Percentiles rank a stretch among this genome's conserved stretches.
phyloP scores from a whole-genome alignment of 1,140 invertebrate species.

The Drosophila malerkotliana region DNA sequence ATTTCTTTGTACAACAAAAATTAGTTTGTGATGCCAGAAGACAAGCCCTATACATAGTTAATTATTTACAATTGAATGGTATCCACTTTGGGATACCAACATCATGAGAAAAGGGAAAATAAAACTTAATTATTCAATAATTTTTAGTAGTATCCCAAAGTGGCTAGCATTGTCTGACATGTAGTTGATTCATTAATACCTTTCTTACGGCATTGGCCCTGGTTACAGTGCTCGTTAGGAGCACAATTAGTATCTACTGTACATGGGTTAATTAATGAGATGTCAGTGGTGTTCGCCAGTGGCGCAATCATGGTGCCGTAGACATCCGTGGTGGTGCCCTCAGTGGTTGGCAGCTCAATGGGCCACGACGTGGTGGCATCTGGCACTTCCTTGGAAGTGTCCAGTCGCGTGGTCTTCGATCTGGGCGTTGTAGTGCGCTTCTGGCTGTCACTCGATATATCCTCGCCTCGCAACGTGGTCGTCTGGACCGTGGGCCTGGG shows the following conservation, averaged over 20 bases:
- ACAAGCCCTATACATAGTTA: slow-evolving; percentile 59
- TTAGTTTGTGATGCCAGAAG: slow-evolving; percentile 43
- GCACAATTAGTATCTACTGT: slow-evolving; percentile 85
- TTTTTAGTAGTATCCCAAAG: slow-evolving; percentile 34
- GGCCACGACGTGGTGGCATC: slow-evolving; percentile 64
- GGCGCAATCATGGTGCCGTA: slow-evolving; percentile 55
- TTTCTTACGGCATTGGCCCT: slow-evolving; percentile 85
- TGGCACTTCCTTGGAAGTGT: slow-evolving; percentile 73
- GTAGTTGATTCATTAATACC: slow-evolving; percentile 74
- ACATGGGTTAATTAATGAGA: slow-evolving; percentile 82
- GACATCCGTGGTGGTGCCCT: slow-evolving; percentile 65
- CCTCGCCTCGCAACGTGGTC: slow-evolving; percentile 61
- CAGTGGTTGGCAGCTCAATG: slow-evolving; percentile 82
- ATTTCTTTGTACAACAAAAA: slow-evolving; percentile 45
- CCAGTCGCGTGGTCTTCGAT: slow-evolving; percentile 78
- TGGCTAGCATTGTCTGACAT: slow-evolving; percentile 34
- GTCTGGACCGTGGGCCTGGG: slow-evolving; percentile 53
- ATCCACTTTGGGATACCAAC: slow-evolving; percentile 54
- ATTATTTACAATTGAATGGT: slow-evolving; percentile 53
- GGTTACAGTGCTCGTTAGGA: slow-evolving; percentile 85
- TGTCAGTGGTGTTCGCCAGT: slow-evolving; percentile 55
- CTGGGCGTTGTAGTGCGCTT: slow-evolving; percentile 72
- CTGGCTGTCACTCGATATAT: slow-evolving; percentile 48
- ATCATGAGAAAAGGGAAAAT: neutral
- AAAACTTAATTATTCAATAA: slow-evolving; percentile 1